Percentiles rank a stretch among this genome's conserved stretches.
phyloP scores from a whole-genome alignment of 2,888 invertebrate species.

The Spilosoma lubricipeda region DNA sequence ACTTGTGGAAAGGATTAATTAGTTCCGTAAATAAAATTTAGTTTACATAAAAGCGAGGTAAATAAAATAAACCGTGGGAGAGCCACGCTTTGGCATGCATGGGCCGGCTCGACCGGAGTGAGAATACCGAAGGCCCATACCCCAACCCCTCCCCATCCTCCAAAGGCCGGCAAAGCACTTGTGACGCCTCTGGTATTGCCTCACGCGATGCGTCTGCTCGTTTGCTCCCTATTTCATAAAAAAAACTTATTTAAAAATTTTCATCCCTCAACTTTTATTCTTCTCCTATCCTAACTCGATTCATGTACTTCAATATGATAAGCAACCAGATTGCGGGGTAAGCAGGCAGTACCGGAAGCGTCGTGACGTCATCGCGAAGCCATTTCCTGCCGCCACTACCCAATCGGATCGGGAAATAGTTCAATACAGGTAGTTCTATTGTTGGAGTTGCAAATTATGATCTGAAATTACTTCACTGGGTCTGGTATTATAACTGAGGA shows the following conservation, averaged over 20 bases:
- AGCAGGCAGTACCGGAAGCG: slow-evolving; percentile 50
- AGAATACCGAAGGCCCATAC: too few relatives aligned
- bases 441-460: slow-evolving; percentile 21
- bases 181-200: too few relatives aligned
- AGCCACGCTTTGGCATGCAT: too few relatives aligned
- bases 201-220: too few relatives aligned
- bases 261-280: neutral
- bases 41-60: too few relatives aligned
- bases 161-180: too few relatives aligned
- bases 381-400: slow-evolving; percentile 75
- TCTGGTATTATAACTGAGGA: slow-evolving; percentile 8
- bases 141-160: too few relatives aligned
- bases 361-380: slow-evolving; percentile 71
- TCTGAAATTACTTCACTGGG: slow-evolving; percentile 12
- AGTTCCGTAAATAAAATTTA: too few relatives aligned
- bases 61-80: too few relatives aligned
- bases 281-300: neutral
- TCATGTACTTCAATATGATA: slow-evolving; percentile 2
- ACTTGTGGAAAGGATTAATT: too few relatives aligned
- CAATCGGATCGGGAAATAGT: slow-evolving; percentile 70
- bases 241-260: neutral
- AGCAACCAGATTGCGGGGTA: slow-evolving; percentile 33
- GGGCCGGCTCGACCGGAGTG: too few relatives aligned
- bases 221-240: too few relatives aligned
- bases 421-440: slow-evolving; percentile 41